Evolutionary conservation across 2,888 invertebrate genomes (phyloP), one percentile per base, ranked within the genome.

Genomic region (Ennomos erosarius): DNA sequence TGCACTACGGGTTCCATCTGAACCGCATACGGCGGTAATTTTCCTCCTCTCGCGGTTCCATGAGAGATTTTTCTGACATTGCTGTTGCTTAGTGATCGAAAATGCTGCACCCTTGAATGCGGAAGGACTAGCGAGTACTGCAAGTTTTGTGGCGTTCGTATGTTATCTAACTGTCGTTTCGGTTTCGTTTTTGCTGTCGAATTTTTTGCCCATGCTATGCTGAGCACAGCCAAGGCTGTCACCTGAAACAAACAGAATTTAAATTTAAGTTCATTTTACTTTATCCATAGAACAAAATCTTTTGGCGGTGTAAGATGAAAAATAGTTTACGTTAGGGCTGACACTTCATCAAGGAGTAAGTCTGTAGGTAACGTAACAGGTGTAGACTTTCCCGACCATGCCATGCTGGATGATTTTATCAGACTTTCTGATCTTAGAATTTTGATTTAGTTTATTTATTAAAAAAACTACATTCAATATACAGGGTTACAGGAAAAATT

Each of bases 1-100:
- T 96, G 96, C 13, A 95, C 95, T 49, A 96, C 93, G 9, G 96
- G 96, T 81, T 96, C 96, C 96, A 96, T 96, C 82, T 95, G 95
- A 8, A 96, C 96, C 1, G 96, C 96, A 73, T 96, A 96, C 0
- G 96, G 95, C 4, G 96, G 96, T 33, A 92, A 73, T 52, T 85
- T 90, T 54, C 94, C 88, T 65, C 90, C 90, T 71, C 91, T 85
- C 37, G 84, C 79, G 49, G 85, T 74, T 42, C 79, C 89, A 80
- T 92, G 89, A 12, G 94, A 91, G 74, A 94, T 93, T 75, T 94
- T 87, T 68, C 94, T 82, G 68, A 93, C 94, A 34, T 55, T 60
- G 2, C 16, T 48, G 75, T 81, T 88, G 37, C 93, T 91, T 16
- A 93, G 65, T 26, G 92, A 84, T 73, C 93, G 82, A 73, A 90